phyloP scores from a whole-genome alignment of 2,888 invertebrate species.

The Caenorhabditis plicata region DNA sequence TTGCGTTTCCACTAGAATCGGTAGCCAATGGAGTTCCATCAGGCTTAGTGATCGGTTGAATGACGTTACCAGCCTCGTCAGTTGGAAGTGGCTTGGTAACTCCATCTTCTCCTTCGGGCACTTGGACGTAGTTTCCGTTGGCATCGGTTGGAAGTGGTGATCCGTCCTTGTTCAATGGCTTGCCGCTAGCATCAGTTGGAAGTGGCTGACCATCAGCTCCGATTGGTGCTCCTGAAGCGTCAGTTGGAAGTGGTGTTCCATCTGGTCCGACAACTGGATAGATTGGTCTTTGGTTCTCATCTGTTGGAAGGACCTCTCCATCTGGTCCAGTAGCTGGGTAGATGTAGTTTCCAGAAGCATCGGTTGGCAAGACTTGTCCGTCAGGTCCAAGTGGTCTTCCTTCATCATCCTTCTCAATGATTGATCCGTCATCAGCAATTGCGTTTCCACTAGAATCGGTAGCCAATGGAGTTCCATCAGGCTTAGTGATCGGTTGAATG shows the following conservation, averaged over 20 bases:
- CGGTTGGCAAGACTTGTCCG: constrained; percentile 17
- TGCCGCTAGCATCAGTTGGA: constrained; percentile 10
- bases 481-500: constrained; percentile 13
- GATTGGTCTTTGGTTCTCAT: constrained; percentile 8
- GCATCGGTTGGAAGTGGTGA: constrained; percentile 29
- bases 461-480: constrained; percentile 14
- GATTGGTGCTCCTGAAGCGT: constrained; percentile 10
- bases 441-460: constrained; percentile 18
- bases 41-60: constrained; percentile 18
- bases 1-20: constrained; percentile 14
- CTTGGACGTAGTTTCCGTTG: constrained; percentile 28
- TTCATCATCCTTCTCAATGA: constrained; percentile 6
- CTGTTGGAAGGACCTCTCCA: constrained; percentile 3
- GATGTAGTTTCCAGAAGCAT: constrained; percentile 14
- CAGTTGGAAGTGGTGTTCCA: constrained; percentile 21
- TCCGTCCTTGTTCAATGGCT: constrained; percentile 20
- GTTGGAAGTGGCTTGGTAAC: constrained; percentile 8
- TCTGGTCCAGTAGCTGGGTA: constrained; percentile 14
- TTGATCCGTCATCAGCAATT: constrained; percentile 8
- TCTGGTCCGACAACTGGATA: constrained; percentile 20
- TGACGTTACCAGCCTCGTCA: constrained; percentile 16
- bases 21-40: constrained; percentile 22
- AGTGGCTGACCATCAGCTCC: constrained; percentile 36
- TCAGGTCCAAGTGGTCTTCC: constrained; percentile 22
- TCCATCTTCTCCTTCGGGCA: constrained; percentile 5